A percentile compares a stretch with the other conserved stretches of the same genome.
Evolutionary conservation across 2,888 invertebrate species (phyloP).

Genomic region (Hermaeophaga mercurialis): DNA sequence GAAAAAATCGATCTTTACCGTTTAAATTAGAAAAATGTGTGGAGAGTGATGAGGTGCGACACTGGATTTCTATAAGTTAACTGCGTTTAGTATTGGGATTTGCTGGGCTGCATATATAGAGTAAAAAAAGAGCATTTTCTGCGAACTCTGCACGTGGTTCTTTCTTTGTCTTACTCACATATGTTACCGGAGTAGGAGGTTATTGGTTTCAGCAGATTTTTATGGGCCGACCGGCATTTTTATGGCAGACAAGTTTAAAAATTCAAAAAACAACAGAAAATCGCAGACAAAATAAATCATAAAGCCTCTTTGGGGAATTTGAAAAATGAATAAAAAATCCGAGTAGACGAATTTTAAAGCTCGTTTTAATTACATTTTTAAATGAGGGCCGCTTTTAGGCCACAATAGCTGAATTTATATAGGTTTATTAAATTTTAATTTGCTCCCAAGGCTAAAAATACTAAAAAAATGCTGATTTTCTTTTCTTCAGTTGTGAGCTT

Average conservation of each 20-base stretch:
- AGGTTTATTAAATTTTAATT: conserved; percentile 59
- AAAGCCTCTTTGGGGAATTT: conserved; percentile 53
- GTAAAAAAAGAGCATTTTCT: conserved; percentile 36
- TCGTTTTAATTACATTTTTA: conserved; percentile 56
- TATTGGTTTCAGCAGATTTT: conserved; percentile 46
- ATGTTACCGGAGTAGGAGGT: conserved; percentile 26
- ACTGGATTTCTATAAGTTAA: conserved; percentile 31
- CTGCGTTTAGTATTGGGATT: conserved; percentile 37
- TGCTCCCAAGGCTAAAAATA: conserved; percentile 43
- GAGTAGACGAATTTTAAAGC: conserved; percentile 44
- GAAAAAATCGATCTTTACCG: too few relatives aligned
- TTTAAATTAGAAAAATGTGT: neutral
- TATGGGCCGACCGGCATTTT: conserved; percentile 56
- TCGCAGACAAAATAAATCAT: conserved; percentile 59
- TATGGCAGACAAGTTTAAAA: conserved; percentile 58
- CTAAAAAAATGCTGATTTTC: conserved; percentile 40
- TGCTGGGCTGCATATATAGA: conserved; percentile 33
- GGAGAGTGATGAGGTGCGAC: conserved; percentile 17
- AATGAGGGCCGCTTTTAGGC: conserved; percentile 51
- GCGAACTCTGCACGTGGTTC: conserved; percentile 32
- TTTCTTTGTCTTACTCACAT: conserved; percentile 37
- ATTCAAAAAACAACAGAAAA: conserved; percentile 58
- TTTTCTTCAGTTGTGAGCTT: conserved; percentile 31
- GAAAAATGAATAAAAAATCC: conserved; percentile 53
- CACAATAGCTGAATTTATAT: conserved; percentile 56